Percentiles rank a stretch among this genome's conserved stretches.
Conservation (phyloP, 1,140 invertebrate species). For the Drosophila oshimai region DNA sequence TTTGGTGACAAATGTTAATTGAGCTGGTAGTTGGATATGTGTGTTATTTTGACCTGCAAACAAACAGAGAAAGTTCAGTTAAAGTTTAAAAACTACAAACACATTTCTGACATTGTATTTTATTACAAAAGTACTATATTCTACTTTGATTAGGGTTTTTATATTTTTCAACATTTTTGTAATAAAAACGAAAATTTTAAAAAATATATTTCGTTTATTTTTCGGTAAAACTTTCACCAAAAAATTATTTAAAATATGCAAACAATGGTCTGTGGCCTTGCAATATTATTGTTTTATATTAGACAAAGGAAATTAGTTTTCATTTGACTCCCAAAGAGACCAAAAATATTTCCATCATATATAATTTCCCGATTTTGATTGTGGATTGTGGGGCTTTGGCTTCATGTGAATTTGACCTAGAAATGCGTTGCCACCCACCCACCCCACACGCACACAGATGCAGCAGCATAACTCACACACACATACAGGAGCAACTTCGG, state of each 20-base stretch:
- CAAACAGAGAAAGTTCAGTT: not conserved
- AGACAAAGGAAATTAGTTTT: constrained; percentile 28
- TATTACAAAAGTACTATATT: too few relatives aligned
- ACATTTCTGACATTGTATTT: too few relatives aligned
- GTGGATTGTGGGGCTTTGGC: constrained; percentile 15
- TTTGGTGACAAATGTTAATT: constrained; percentile 19
- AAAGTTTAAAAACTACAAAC: not conserved
- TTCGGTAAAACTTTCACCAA: not conserved
- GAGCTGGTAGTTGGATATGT: constrained; percentile 29
- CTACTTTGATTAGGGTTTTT: too few relatives aligned
- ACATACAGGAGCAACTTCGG: constrained; percentile 13
- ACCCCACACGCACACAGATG: constrained; percentile 1
- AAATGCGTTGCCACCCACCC: constrained; percentile 51
- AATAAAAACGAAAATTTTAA: too few relatives aligned
- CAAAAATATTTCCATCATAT: constrained; percentile 26
- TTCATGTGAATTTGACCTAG: constrained; percentile 70
- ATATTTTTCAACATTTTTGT: too few relatives aligned
- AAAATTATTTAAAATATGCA: not conserved
- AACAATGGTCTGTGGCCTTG: not conserved
- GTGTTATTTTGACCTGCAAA: constrained; percentile 10
- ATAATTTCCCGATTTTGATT: constrained; percentile 10
- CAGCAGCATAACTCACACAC: constrained; percentile 23
- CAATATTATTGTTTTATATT: not conserved
- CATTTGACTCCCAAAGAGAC: constrained; percentile 16
- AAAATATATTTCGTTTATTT: too few relatives aligned